phyloP scores from a whole-genome alignment of 2,888 invertebrate genomes.

The Leucania comma region DNA sequence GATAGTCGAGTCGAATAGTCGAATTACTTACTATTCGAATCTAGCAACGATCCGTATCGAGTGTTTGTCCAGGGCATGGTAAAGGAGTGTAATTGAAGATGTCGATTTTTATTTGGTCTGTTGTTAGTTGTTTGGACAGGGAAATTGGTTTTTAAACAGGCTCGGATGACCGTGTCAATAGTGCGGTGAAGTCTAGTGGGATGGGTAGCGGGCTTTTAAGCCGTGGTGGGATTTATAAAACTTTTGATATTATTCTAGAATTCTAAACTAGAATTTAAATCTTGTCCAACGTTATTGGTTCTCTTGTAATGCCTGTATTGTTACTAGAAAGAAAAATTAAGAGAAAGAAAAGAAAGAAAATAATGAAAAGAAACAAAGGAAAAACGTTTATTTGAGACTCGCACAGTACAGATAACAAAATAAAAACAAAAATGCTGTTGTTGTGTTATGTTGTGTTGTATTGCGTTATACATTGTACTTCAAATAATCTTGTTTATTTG shows the following conservation, averaged over 20 bases:
- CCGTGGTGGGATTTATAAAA: neutral
- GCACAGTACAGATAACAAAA: too few species aligned
- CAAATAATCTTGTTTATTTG: too few species aligned
- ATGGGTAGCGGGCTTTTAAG: neutral
- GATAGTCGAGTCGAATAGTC: slow-evolving; percentile 64
- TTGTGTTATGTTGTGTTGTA: too few species aligned
- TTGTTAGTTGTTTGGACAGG: slow-evolving; percentile 72
- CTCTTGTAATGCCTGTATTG: too few species aligned
- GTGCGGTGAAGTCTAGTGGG: slow-evolving; percentile 21
- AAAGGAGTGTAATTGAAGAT: slow-evolving; percentile 80
- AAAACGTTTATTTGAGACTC: too few species aligned
- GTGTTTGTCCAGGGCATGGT: slow-evolving; percentile 74
- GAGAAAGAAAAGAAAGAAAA: too few species aligned
- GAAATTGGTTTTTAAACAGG: slow-evolving; percentile 79
- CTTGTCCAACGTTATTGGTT: neutral
- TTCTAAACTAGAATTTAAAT: neutral
- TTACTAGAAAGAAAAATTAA: too few species aligned
- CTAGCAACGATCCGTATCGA: slow-evolving; percentile 66
- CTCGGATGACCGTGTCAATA: slow-evolving; percentile 65
- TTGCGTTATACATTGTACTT: too few species aligned
- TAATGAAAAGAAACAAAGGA: too few species aligned
- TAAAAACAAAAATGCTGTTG: too few species aligned
- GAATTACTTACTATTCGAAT: slow-evolving; percentile 71
- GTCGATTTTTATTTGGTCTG: slow-evolving; percentile 72
- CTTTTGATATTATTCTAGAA: neutral